These are phyloP conservation scores for Lucifuga dentata DNA, from an alignment of 2,113 vertebrate genomes.

Conservation along the genomic window DNA sequence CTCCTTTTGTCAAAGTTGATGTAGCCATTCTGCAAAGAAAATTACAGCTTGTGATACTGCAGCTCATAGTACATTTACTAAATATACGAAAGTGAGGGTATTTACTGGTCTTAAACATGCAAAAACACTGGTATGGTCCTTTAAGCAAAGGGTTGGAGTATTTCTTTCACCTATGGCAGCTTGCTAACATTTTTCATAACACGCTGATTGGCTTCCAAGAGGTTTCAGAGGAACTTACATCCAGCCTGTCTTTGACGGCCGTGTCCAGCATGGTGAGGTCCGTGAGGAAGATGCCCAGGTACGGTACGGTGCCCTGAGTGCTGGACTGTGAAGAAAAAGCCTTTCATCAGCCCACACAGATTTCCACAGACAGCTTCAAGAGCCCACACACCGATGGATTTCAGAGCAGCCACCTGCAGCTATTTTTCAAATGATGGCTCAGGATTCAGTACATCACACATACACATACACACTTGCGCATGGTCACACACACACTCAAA, in stretches of 20 bases:
- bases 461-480: background rate
- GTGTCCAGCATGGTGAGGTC: constrained; percentile 93
- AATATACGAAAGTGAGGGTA: constrained; percentile 8
- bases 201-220: background rate
- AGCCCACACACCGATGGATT: constrained; percentile 39
- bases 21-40: constrained; percentile 87
- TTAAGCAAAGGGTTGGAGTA: background rate
- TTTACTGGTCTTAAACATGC: too few relatives aligned
- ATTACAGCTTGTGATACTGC: constrained; percentile 18
- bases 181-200: too few relatives aligned
- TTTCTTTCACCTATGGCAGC: too few relatives aligned
- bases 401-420: constrained; percentile 58
- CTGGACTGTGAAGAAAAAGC: constrained; percentile 55
- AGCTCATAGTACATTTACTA: constrained; percentile 1
- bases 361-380: constrained; percentile 30
- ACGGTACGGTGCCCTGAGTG: constrained; percentile 87
- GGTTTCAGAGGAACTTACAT: constrained; percentile 78
- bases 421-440: constrained; percentile 55
- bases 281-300: constrained; percentile 92
- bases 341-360: constrained; percentile 30
- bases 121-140: too few relatives aligned
- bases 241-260: constrained; percentile 88
- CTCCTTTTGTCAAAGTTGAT: constrained; percentile 95
- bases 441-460: constrained; percentile 49
- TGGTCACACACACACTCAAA: too few relatives aligned